phyloP scores from a whole-genome alignment of 1,140 invertebrate species.

The Hylaeus anthracinus region DNA sequence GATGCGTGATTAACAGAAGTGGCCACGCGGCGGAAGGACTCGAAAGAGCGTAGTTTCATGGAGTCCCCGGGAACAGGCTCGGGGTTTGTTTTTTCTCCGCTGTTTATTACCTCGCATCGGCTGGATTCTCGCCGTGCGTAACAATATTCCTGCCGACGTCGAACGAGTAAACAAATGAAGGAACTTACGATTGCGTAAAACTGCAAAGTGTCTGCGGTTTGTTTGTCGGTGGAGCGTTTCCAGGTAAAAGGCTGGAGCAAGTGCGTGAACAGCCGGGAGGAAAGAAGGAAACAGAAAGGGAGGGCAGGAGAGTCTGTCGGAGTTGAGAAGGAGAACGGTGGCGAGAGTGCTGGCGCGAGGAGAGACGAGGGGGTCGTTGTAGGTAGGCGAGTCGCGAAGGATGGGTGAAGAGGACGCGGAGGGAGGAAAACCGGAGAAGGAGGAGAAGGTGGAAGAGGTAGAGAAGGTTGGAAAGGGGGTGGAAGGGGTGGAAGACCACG shows the following conservation, averaged over 20 bases:
- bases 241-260: constrained; percentile 61
- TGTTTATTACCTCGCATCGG: constrained; percentile 31
- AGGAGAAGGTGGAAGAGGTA: constrained; percentile 72
- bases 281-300: constrained; percentile 45
- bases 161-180: constrained; percentile 62
- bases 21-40: background rate
- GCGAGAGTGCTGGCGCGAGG: constrained; percentile 55
- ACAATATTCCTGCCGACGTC: constrained; percentile 59
- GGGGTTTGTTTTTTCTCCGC: constrained; percentile 25
- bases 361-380: constrained; percentile 37
- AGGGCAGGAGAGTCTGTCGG: constrained; percentile 54
- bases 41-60: constrained; percentile 15
- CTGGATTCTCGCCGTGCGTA: constrained; percentile 30
- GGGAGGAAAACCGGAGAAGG: constrained; percentile 61
- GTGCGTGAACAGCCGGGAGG: constrained; percentile 27
- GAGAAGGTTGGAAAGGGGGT: constrained; percentile 68
- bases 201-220: constrained; percentile 70
- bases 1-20: constrained; percentile 1
- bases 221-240: constrained; percentile 66
- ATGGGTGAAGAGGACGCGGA: constrained; percentile 65
- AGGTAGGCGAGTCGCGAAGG: constrained; percentile 72
- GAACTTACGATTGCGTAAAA: constrained; percentile 69
- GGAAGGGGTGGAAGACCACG: constrained; percentile 75
- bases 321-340: constrained; percentile 53
- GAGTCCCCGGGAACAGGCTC: constrained; percentile 3